phyloP scores from a whole-genome alignment of 53 echinoderm and acorn worm species.

The Temnopleurus reevesii region DNA sequence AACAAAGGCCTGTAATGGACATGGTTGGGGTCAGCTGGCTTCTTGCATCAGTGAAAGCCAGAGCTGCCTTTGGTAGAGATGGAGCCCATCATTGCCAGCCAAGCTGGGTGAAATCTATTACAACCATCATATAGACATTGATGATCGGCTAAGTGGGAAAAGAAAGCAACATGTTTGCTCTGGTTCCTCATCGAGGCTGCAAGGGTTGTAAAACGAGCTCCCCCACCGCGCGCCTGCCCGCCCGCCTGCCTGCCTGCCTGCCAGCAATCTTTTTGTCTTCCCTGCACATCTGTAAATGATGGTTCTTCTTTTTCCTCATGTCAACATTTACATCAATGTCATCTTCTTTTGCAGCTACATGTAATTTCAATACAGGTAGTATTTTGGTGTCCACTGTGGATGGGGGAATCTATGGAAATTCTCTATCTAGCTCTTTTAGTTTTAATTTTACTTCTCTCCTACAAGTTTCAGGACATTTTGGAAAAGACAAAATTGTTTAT shows the following conservation, averaged over 20 bases:
- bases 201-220: conserved; percentile 40
- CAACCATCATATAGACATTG: conserved; percentile 20
- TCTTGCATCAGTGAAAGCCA: conserved; percentile 40
- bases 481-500: no score
- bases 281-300: conserved; percentile 64
- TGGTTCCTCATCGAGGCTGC: conserved; percentile 44
- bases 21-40: conserved; percentile 40
- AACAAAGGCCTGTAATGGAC: conserved; percentile 31
- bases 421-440: no score
- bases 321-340: conserved; percentile 60
- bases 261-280: conserved; percentile 59
- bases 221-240: conserved; percentile 42
- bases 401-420: neutral
- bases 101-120: neutral
- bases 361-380: conserved; percentile 53
- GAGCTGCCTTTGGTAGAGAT: neutral
- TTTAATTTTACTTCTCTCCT: no score
- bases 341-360: conserved; percentile 59
- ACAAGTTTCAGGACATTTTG: no score
- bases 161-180: conserved; percentile 24
- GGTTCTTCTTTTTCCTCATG: conserved; percentile 64
- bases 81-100: conserved; percentile 6
- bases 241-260: no score
- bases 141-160: conserved; percentile 16
- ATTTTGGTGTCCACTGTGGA: conserved; percentile 18